Percentiles rank a stretch among this genome's conserved stretches.
Conservation (phyloP, 92 coral and sea anemone species). For the Chrysogorgia sp. region DNA sequence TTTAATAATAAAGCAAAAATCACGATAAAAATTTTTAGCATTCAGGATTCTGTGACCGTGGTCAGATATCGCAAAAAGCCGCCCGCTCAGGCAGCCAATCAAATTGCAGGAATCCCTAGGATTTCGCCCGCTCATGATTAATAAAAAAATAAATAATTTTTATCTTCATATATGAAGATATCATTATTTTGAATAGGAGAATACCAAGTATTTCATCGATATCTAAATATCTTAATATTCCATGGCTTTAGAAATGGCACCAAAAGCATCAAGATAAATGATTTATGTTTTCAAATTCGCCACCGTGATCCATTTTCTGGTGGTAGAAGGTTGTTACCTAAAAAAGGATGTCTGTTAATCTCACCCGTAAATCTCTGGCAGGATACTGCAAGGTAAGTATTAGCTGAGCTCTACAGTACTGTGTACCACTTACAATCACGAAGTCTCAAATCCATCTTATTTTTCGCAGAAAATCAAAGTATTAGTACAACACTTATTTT, state of each 20-base stretch:
- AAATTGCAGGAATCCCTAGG: no score
- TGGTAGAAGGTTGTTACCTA: slow-evolving; percentile 54
- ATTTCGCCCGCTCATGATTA: no score
- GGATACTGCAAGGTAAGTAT: slow-evolving; percentile 65
- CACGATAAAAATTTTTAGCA: no score
- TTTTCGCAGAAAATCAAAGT: neutral
- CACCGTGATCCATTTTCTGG: slow-evolving; percentile 30
- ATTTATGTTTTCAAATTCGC: slow-evolving; percentile 20
- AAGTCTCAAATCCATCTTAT: slow-evolving; percentile 9
- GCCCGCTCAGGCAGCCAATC: no score
- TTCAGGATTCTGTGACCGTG: no score
- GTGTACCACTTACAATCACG: slow-evolving; percentile 28
- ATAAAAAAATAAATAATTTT: no score
- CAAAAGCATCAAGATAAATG: slow-evolving; percentile 27
- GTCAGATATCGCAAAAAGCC: no score
- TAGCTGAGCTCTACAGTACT: neutral
- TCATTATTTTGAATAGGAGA: neutral
- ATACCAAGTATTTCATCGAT: neutral
- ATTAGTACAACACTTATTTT: no score
- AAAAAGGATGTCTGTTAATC: slow-evolving; percentile 79
- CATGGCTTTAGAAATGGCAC: neutral
- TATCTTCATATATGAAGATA: neutral
- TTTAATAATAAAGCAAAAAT: no score
- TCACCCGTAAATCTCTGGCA: slow-evolving; percentile 96
- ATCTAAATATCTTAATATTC: neutral